Evolutionary conservation across 1,140 invertebrate species (phyloP), one percentile per base, ranked within the genome.

Genomic region (Pachyrhynchus sulphureomaculatus): DNA sequence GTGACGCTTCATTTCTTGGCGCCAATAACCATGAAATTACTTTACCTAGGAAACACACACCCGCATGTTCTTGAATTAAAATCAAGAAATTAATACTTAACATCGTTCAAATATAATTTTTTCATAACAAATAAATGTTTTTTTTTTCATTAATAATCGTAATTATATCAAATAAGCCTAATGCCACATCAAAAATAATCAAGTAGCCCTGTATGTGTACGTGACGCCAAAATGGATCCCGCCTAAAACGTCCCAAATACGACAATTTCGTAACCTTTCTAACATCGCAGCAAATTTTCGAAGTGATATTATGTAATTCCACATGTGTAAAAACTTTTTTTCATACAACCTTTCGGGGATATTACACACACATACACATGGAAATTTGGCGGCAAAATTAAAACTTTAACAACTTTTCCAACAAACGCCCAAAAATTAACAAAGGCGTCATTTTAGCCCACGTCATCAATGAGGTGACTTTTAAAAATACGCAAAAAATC

Each of bases 401-500:
- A 52, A 58, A 56, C 29, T 59, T 61, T 51, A 41, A 24, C 41
- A 61, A 53, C 45, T 37, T 62, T 53, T 51, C 26, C 33, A 45
- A 58, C 32, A 66, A 64, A 61, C 49, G 55, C 54, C 32, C 32
- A 64, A 69, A 67, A 66, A 51, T 42, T 23, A 59, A 56, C 34
- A 58, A 70, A 68, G 62, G 64, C 64, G 63, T 61, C 61, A 59
- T 68, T 66, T 51, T 55, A 20, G 57, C 20, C 65, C 63, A 73
- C 71, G 71, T 73, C 71, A 73, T 71, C 71, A 73, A 64, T 68
- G 49, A 70, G 65, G 56, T 66, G 37, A 49, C 52, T 18, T 37
- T 65, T 45, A 68, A 69, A 59, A 57, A 51, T 15, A 26, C 9
- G n/a, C 29, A 17, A 17, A 24, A 20, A 26, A 49, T 5, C 57